phyloP scores from a whole-genome alignment of 1,140 invertebrate genomes.

The Ooceraea biroi region DNA sequence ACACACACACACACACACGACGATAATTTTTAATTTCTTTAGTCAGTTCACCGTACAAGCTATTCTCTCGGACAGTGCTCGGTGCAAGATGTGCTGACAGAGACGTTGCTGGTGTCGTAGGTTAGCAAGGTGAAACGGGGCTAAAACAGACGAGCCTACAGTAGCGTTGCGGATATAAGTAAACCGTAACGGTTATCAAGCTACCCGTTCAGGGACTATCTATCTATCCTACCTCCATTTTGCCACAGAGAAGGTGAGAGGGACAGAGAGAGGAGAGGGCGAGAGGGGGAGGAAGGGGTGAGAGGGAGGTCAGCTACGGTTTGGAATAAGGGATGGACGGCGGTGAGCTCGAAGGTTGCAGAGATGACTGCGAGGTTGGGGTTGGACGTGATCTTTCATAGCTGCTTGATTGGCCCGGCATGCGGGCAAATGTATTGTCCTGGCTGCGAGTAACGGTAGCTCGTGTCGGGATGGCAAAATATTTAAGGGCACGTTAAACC shows the following conservation, averaged over 20 bases:
- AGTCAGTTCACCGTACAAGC: no score
- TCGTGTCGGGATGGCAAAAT: slow-evolving; percentile 78
- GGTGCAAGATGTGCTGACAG: slow-evolving; percentile 67
- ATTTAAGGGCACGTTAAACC: slow-evolving; percentile 81
- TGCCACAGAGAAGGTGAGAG: slow-evolving; percentile 40
- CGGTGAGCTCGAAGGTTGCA: slow-evolving; percentile 74
- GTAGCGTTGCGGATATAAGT: slow-evolving; percentile 70
- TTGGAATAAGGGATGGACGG: slow-evolving; percentile 68
- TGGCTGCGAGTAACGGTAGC: neutral
- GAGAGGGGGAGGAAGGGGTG: neutral
- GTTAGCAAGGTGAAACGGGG: slow-evolving; percentile 59
- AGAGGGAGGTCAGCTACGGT: slow-evolving; percentile 39
- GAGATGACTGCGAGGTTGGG: slow-evolving; percentile 71
- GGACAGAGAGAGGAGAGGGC: neutral
- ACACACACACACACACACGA: no score
- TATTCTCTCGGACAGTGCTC: neutral
- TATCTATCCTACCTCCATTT: slow-evolving; percentile 66
- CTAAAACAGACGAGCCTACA: slow-evolving; percentile 61
- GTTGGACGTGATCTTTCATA: slow-evolving; percentile 86
- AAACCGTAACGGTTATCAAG: slow-evolving; percentile 77
- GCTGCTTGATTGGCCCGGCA: slow-evolving; percentile 83
- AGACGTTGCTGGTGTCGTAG: slow-evolving; percentile 38
- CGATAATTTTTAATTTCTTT: no score
- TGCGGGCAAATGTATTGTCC: slow-evolving; percentile 79
- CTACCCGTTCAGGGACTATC: slow-evolving; percentile 60